phyloP scores from a whole-genome alignment of 2,888 invertebrate genomes.

The Bembecia ichneumoniformis region DNA sequence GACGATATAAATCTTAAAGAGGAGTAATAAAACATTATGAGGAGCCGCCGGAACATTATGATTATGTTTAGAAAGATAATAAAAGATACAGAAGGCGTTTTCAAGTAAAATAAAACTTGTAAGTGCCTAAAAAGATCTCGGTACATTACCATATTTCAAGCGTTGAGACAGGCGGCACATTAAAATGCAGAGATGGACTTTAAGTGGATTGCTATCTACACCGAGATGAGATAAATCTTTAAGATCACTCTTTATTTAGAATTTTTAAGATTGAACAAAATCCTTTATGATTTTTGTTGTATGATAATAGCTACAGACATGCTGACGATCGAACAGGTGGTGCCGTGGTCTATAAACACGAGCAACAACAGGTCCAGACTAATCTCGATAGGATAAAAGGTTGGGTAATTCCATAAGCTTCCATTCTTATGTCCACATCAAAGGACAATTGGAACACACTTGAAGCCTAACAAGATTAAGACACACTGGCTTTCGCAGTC shows the following conservation, averaged over 20 bases:
- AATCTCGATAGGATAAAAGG: too few relatives aligned
- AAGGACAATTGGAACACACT: too few relatives aligned
- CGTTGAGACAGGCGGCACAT: constrained; percentile 17
- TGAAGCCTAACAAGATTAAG: too few relatives aligned
- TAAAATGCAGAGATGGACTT: constrained; percentile 34
- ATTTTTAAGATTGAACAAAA: too few relatives aligned
- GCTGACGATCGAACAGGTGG: too few relatives aligned
- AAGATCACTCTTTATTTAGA: not conserved
- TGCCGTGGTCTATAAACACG: too few relatives aligned
- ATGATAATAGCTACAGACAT: too few relatives aligned
- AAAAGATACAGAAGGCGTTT: not conserved
- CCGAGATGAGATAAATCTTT: constrained; percentile 12
- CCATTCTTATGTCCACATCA: too few relatives aligned
- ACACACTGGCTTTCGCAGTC: too few relatives aligned
- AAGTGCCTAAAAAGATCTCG: constrained; percentile 6
- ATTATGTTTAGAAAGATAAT: not conserved
- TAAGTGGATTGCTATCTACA: constrained; percentile 21
- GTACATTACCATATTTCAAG: constrained; percentile 10
- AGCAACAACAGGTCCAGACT: too few relatives aligned
- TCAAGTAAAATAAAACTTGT: not conserved
- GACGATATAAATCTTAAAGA: not conserved
- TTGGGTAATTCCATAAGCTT: too few relatives aligned
- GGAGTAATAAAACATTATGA: not conserved
- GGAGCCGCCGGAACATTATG: not conserved
- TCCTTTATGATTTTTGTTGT: too few relatives aligned